Evolutionary conservation across 2,797 vertebrate species (phyloP).

Genomic region (Smutsia temminckii): DNA sequence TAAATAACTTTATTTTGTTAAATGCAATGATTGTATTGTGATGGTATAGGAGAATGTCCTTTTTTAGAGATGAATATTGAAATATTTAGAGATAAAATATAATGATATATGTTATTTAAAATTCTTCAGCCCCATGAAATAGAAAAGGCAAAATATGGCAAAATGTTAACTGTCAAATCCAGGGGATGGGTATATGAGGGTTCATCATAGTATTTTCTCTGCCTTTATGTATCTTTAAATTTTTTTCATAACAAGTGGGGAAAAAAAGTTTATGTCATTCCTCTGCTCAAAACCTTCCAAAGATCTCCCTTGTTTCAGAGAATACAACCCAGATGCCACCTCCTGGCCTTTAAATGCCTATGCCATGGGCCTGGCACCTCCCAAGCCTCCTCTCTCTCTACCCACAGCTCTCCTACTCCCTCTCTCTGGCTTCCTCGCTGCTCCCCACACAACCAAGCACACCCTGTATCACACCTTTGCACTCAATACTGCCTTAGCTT

Average conservation of each 20-base stretch:
- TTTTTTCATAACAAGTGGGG: background rate
- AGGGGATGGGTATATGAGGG: background rate
- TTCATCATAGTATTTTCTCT: background rate
- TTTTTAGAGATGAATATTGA: background rate
- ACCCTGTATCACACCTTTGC: background rate
- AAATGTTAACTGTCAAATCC: background rate
- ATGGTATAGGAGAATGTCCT: background rate
- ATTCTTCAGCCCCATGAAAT: background rate
- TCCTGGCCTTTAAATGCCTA: background rate
- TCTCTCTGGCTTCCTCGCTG: background rate
- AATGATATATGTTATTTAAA: background rate
- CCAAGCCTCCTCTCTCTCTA: background rate
- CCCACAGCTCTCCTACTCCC: too few species aligned
- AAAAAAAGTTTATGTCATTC: background rate
- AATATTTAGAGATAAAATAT: background rate
- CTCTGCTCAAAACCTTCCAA: background rate
- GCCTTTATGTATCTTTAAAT: background rate
- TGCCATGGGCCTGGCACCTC: background rate
- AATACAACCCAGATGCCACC: background rate
- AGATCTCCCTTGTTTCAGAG: background rate
- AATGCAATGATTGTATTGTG: background rate
- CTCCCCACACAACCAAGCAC: background rate
- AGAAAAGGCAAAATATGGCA: background rate
- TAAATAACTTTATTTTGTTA: background rate
- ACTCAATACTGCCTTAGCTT: background rate